Conservation (phyloP, 2,888 invertebrate genomes). For the Euphydryas editha region DNA sequence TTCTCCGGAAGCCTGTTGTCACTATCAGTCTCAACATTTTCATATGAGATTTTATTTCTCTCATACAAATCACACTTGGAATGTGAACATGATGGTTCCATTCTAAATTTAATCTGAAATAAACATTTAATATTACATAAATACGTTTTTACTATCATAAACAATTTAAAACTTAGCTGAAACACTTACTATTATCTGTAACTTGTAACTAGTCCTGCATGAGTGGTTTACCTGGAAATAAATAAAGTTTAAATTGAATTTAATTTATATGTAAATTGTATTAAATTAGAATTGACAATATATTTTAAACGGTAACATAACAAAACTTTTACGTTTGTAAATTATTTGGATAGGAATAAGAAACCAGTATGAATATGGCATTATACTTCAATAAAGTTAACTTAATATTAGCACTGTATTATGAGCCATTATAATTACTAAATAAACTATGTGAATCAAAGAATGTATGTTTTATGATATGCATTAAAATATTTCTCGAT, state of each 20-base stretch:
- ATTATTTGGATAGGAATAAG: too few relatives aligned
- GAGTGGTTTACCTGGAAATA: constrained; percentile 40
- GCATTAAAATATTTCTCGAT: too few relatives aligned
- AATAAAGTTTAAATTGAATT: constrained; percentile 42
- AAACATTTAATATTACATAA: constrained; percentile 32
- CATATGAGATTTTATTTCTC: constrained; percentile 56
- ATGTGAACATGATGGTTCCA: constrained; percentile 77
- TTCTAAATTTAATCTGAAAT: constrained; percentile 52
- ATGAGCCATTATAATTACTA: too few relatives aligned
- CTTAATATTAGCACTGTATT: too few relatives aligned
- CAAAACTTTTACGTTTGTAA: too few relatives aligned
- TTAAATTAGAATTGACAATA: neutral
- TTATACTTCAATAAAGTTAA: too few relatives aligned
- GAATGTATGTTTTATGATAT: too few relatives aligned
- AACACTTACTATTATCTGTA: constrained; percentile 26
- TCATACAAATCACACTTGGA: constrained; percentile 65
- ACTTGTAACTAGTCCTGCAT: constrained; percentile 31
- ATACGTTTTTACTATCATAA: neutral
- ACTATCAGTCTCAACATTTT: constrained; percentile 69
- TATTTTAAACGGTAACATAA: neutral
- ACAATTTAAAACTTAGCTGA: neutral
- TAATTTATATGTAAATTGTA: neutral
- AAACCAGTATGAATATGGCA: too few relatives aligned
- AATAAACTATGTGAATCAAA: too few relatives aligned
- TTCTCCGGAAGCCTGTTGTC: constrained; percentile 54